Conservation (phyloP, 1,140 invertebrate species). For the Pseudomyrmex flavicornis region DNA sequence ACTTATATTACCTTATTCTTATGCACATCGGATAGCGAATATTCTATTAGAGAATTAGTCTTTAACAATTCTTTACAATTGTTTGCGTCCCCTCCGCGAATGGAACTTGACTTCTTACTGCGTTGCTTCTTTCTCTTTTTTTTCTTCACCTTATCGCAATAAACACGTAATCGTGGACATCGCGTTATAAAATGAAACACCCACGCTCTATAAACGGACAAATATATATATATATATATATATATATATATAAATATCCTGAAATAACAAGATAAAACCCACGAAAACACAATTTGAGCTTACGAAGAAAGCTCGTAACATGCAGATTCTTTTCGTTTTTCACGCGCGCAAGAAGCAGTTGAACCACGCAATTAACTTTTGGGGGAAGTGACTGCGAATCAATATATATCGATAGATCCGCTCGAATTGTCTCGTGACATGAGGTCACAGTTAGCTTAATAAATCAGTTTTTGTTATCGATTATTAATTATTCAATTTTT, state of each 20-base stretch:
- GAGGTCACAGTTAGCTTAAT: too few relatives aligned
- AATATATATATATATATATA: too few relatives aligned
- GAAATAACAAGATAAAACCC: constrained; percentile 12
- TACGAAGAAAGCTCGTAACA: not conserved
- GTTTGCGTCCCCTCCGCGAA: constrained; percentile 72
- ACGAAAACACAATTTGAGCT: constrained; percentile 9
- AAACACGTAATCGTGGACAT: not conserved
- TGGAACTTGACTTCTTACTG: constrained; percentile 47
- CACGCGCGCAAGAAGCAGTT: not conserved
- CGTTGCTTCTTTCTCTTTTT: not conserved
- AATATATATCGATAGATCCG: too few relatives aligned
- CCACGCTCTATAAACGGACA: too few relatives aligned
- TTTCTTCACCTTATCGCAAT: not conserved
- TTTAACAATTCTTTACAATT: constrained; percentile 76
- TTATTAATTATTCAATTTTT: too few relatives aligned
- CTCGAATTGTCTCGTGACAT: too few relatives aligned
- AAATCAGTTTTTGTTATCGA: too few relatives aligned
- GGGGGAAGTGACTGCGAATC: too few relatives aligned
- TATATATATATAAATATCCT: not conserved
- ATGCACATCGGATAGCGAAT: constrained; percentile 77
- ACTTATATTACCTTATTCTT: constrained; percentile 78
- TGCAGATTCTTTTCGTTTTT: not conserved
- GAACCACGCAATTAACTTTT: constrained; percentile 1
- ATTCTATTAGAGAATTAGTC: constrained; percentile 73
- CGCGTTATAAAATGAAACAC: constrained; percentile 47